phyloP scores from a whole-genome alignment of 2,888 invertebrate species.

The Fabriciana adippe region DNA sequence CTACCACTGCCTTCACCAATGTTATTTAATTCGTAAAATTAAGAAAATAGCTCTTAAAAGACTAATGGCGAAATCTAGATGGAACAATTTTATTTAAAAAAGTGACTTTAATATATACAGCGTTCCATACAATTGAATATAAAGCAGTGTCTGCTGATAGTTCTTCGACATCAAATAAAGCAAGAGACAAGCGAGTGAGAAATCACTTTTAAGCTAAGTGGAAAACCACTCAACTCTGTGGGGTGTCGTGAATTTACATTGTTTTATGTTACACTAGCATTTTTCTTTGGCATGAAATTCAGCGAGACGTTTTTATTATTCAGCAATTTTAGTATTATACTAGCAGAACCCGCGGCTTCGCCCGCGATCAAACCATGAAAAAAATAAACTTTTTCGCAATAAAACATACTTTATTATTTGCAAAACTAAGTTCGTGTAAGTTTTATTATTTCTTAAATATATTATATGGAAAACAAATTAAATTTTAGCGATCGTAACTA shows the following conservation, averaged over 20 bases:
- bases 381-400: no score
- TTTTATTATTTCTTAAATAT: no score
- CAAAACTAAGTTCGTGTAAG: no score
- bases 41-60: no score
- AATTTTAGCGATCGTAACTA: no score
- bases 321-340: not conserved
- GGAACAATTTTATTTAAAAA: not conserved
- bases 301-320: not conserved
- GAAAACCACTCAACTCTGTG: not conserved
- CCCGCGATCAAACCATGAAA: no score
- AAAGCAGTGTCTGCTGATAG: conserved; percentile 3
- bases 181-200: not conserved
- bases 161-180: conserved; percentile 14
- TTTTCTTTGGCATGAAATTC: not conserved
- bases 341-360: no score
- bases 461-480: no score
- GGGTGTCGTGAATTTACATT: conserved; percentile 2
- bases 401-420: no score
- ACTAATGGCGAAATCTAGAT: not conserved
- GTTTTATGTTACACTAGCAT: not conserved
- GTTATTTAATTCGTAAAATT: no score
- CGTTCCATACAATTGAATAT: conserved; percentile 3
- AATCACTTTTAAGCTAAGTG: not conserved
- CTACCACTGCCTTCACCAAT: no score
- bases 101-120: conserved; percentile 5